Base-by-base conservation (phyloP, 2,113 vertebrate species). In the Pyxicephalus adspersus region DNA sequence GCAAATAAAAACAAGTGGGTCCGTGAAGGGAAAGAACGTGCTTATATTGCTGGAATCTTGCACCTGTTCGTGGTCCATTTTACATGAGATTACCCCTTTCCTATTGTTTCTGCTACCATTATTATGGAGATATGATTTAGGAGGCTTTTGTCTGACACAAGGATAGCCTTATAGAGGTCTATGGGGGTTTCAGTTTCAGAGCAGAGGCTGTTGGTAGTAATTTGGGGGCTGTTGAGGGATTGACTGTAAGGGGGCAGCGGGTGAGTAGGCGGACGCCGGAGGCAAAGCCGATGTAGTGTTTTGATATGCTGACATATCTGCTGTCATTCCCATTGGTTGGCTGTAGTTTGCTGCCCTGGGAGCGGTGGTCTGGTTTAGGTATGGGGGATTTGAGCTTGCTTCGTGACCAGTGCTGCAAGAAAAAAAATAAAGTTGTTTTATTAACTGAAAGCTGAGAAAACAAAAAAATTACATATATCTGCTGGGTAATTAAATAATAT, bases 161-260 rank as follows among this genome's bases (percentile, higher is more conserved):
- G 67, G 38, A 77, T 29, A 28, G 9, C 0, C 72, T 57, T 66
- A 83, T 16, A 78, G 0, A 50, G 75, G 84, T 54, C 8, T 0
- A 68, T 20, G n/a, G 34, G 76, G 63, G 29, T 0, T 8, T 20
- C 8, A 34, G 60, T 45, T 84, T 91, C 87, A 98, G 66, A 99
- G 94, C 70, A 99, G 95, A 75, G 97, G 98, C 86, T 98, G 97
- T 84, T 96, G 97, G 1, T 96, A 98, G 89, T 95, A 99, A 55
- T 81, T 91, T 0, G 91, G 61, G 67, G 91, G 95, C 13, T 92
- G 95, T 80, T 93, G 95, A 5, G 93, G 83, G 70, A 91, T 76
- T 8, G 95, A 89, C 50, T 91, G 95, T 84, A 92, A 84, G 0
- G 95, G 93, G 19, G 90, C 86, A 0, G 91, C 86, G 88, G 93